A percentile compares a stretch with the other conserved stretches of the same genome.
Conservation (phyloP, 2,888 invertebrate species). For the Philhelius pedissequus region DNA sequence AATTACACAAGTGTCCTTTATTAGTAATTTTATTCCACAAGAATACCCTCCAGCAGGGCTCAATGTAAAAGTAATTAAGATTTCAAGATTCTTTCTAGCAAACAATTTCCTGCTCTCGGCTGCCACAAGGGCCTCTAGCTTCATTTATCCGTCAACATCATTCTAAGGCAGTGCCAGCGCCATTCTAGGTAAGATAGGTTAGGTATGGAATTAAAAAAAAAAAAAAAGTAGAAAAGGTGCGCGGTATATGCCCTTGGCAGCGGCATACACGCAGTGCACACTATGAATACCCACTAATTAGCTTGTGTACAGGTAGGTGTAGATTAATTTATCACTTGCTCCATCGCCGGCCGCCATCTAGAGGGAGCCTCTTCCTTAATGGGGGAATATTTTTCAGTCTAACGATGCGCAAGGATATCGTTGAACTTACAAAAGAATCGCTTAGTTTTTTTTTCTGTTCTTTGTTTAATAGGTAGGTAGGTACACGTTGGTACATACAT, state of each 20-base stretch:
- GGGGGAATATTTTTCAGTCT: constrained; percentile 28
- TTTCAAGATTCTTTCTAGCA: constrained; percentile 41
- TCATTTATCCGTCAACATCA: constrained; percentile 25
- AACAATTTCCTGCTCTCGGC: constrained; percentile 29
- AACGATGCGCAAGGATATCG: constrained; percentile 43
- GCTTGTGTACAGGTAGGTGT: constrained; percentile 39
- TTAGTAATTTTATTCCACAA: constrained; percentile 46
- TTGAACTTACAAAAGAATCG: constrained; percentile 32
- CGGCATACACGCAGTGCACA: constrained; percentile 43
- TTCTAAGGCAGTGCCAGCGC: not conserved
- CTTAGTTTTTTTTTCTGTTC: not conserved
- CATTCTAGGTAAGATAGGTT: not conserved
- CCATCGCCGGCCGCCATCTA: not conserved
- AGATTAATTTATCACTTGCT: constrained; percentile 40
- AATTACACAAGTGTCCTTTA: constrained; percentile 47
- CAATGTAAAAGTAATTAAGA: constrained; percentile 59
- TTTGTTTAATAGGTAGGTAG: no score
- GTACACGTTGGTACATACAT: no score
- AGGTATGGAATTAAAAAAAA: not conserved
- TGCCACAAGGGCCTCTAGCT: not conserved
- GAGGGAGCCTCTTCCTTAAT: not conserved
- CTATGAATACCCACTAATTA: constrained; percentile 56
- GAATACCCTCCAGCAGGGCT: constrained; percentile 35
- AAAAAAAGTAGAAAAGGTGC: not conserved
- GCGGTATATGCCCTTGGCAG: constrained; percentile 47